Conservation (phyloP, 1,140 invertebrate species). For the Ceratosolen fusciceps region DNA sequence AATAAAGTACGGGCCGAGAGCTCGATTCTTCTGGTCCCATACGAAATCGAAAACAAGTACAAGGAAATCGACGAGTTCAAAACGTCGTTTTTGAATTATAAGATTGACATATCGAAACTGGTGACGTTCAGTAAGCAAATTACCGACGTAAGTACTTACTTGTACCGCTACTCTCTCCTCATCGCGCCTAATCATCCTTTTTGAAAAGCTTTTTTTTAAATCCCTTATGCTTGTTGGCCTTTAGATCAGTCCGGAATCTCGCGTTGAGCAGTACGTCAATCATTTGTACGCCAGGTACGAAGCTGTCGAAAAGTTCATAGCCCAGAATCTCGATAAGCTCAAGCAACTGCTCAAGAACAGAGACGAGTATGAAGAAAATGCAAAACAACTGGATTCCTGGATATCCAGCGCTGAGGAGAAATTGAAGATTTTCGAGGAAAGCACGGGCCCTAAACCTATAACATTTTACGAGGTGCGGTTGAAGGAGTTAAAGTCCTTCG, state of each 20-base stretch:
- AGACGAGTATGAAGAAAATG: conserved; percentile 77
- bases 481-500: conserved; percentile 81
- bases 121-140: conserved; percentile 80
- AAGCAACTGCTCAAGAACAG: conserved; percentile 78
- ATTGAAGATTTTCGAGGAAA: conserved; percentile 79
- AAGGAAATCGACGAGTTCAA: conserved; percentile 77
- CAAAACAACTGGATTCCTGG: conserved; percentile 84
- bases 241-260: conserved; percentile 81
- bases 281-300: conserved; percentile 85
- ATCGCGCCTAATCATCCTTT: background rate
- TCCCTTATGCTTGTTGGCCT: background rate
- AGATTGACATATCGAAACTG: conserved; percentile 78
- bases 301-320: conserved; percentile 80
- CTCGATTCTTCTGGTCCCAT: conserved; percentile 78
- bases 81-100: conserved; percentile 76
- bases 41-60: conserved; percentile 81
- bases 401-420: conserved; percentile 81
- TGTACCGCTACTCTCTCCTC: background rate
- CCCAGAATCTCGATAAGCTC: conserved; percentile 79
- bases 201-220: conserved; percentile 2
- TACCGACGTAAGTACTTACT: conserved; percentile 68
- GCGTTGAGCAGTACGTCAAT: conserved; percentile 83
- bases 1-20: conserved; percentile 82
- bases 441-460: conserved; percentile 77
- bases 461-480: conserved; percentile 79